Evolutionary conservation across 2,113 vertebrate genomes (phyloP).

Genomic region (Rallus limicola): DNA sequence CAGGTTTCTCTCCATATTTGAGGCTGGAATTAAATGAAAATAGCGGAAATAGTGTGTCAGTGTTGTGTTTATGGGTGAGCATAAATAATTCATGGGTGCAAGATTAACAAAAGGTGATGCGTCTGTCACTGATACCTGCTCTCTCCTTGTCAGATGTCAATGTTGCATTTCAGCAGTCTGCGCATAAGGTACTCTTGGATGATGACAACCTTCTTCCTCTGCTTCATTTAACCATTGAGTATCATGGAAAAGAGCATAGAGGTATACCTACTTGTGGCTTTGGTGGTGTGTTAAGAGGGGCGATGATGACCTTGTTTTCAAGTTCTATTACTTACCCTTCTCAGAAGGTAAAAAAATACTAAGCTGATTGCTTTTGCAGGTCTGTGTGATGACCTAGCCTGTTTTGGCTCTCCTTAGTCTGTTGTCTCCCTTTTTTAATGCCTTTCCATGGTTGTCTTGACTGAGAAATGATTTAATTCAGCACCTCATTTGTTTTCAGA

Average conservation of each 20-base stretch:
- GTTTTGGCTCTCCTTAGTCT: background rate
- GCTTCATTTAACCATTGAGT: conserved; percentile 92
- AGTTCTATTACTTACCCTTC: background rate
- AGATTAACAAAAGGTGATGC: background rate
- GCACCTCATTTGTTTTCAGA: conserved; percentile 73
- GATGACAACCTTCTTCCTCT: conserved; percentile 97
- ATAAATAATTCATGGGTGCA: background rate
- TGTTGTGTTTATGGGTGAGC: background rate
- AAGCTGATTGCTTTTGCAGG: background rate
- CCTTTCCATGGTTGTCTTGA: background rate
- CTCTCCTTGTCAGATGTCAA: conserved; percentile 86
- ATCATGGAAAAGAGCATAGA: conserved; percentile 94
- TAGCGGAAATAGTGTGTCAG: background rate
- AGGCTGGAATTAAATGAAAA: background rate
- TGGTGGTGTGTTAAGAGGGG: background rate
- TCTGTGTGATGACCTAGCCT: background rate
- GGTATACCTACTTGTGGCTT: conserved; percentile 78
- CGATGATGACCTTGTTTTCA: background rate
- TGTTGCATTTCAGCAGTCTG: conserved; percentile 95
- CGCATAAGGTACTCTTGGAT: conserved; percentile 94
- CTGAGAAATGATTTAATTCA: background rate
- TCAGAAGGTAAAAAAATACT: background rate
- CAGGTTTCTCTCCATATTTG: background rate
- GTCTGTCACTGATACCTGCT: background rate
- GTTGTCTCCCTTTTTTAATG: background rate